Evolutionary conservation across 2,888 invertebrate genomes (phyloP).

Genomic region (Carterocephalus palaemon): DNA sequence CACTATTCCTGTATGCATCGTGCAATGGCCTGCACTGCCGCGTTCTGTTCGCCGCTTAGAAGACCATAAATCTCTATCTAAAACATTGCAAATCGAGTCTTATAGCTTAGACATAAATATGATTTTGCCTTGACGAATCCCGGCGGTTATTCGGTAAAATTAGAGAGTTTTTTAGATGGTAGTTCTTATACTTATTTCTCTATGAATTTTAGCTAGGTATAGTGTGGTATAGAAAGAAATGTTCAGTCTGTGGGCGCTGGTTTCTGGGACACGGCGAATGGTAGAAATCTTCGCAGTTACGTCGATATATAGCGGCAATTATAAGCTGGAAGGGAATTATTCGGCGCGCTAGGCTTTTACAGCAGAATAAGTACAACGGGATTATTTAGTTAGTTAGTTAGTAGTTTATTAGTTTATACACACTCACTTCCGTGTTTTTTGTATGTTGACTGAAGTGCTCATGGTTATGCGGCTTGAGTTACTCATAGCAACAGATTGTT

Average conservation of each 20-base stretch:
- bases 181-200: constrained; percentile 75
- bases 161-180: constrained; percentile 63
- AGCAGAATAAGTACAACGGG: too few relatives aligned
- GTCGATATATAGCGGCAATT: constrained; percentile 42
- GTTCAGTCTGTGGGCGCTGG: constrained; percentile 65
- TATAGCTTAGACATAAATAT: constrained; percentile 19
- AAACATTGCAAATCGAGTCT: constrained; percentile 32
- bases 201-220: constrained; percentile 78
- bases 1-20: constrained; percentile 79
- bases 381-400: too few relatives aligned
- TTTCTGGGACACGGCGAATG: constrained; percentile 71
- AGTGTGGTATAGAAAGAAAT: constrained; percentile 75
- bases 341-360: too few relatives aligned
- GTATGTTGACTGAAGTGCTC: too few relatives aligned
- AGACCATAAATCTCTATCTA: constrained; percentile 38
- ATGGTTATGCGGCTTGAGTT: too few relatives aligned
- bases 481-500: too few relatives aligned
- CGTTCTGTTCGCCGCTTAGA: constrained; percentile 39
- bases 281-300: constrained; percentile 66
- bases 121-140: constrained; percentile 15
- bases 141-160: background rate
- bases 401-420: too few relatives aligned
- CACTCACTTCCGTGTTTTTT: too few relatives aligned
- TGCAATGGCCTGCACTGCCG: constrained; percentile 77
- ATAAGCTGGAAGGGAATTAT: constrained; percentile 21